Evolutionary conservation across 2,888 invertebrate species (phyloP).

Genomic region (Dryomyza anilis): DNA sequence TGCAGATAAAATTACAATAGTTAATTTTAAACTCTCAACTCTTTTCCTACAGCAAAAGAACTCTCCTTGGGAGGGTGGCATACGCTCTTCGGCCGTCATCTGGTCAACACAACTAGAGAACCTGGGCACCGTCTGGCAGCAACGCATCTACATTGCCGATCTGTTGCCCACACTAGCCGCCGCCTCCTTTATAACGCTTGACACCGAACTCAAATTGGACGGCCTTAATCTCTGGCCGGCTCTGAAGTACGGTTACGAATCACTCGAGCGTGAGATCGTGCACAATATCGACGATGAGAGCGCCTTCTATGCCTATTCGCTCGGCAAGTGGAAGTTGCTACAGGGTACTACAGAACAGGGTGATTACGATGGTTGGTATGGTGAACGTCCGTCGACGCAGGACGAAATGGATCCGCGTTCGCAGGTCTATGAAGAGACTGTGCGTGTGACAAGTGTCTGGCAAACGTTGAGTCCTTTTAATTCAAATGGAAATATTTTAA

Average conservation of each 20-base stretch:
- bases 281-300: conserved; percentile 73
- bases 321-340: conserved; percentile 52
- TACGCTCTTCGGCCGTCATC: conserved; percentile 76
- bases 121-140: conserved; percentile 66
- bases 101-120: conserved; percentile 69
- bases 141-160: conserved; percentile 80
- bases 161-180: conserved; percentile 76
- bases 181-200: conserved; percentile 46
- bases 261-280: conserved; percentile 67
- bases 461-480: conserved; percentile 35
- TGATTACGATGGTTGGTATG: conserved; percentile 44
- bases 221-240: conserved; percentile 74
- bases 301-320: conserved; percentile 49
- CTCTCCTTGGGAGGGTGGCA: conserved; percentile 84
- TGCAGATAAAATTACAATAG: too few relatives aligned
- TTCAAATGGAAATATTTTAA: conserved; percentile 59
- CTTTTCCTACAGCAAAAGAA: conserved; percentile 67
- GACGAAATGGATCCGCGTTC: conserved; percentile 41
- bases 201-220: conserved; percentile 60
- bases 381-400: conserved; percentile 29
- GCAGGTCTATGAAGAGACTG: conserved; percentile 39
- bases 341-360: conserved; percentile 52
- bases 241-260: conserved; percentile 62
- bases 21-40: too few relatives aligned
- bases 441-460: conserved; percentile 46